A percentile compares a stretch with the other conserved stretches of the same genome.
These are phyloP conservation scores for Drosophila mettleri DNA, from an alignment of 2,888 invertebrate genomes.

Conservation along the genomic window DNA sequence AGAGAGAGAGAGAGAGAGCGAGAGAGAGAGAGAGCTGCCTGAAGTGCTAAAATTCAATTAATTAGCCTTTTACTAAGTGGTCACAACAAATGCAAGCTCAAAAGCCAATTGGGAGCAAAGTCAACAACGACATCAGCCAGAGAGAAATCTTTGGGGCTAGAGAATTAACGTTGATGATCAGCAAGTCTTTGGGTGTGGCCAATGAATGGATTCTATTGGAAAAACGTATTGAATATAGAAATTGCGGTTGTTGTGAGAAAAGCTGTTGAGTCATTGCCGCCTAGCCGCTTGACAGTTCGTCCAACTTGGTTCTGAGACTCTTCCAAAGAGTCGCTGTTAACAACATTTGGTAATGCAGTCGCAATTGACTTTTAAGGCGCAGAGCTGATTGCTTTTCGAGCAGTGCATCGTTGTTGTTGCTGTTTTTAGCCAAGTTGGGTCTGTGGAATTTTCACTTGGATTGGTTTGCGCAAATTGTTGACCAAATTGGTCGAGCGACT, in stretches of 20 bases:
- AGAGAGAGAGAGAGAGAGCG: too few species aligned
- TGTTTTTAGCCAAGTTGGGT: conserved; percentile 61
- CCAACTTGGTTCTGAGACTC: background rate
- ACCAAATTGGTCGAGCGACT: conserved; percentile 58
- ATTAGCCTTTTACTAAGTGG: conserved; percentile 51
- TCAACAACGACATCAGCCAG: conserved; percentile 13
- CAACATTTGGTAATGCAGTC: conserved; percentile 12
- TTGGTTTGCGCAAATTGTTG: conserved; percentile 63
- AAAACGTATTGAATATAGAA: conserved; percentile 1
- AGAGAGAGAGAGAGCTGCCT: conserved; percentile 31
- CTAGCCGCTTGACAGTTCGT: background rate
- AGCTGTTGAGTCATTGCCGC: background rate
- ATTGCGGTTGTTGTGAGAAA: background rate
- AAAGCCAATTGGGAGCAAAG: conserved; percentile 15
- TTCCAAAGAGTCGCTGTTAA: conserved; percentile 1
- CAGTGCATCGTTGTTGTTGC: conserved; percentile 40
- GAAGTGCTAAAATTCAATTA: conserved; percentile 60
- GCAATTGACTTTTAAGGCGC: conserved; percentile 31
- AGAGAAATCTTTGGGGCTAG: conserved; percentile 14
- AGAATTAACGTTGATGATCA: conserved; percentile 21
- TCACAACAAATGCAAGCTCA: too few species aligned
- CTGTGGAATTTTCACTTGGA: conserved; percentile 48
- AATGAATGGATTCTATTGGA: conserved; percentile 22
- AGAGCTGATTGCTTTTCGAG: conserved; percentile 7
- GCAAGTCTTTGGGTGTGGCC: conserved; percentile 35